phyloP scores from a whole-genome alignment of 2,797 vertebrate species.

The Peromyscus aztecus region DNA sequence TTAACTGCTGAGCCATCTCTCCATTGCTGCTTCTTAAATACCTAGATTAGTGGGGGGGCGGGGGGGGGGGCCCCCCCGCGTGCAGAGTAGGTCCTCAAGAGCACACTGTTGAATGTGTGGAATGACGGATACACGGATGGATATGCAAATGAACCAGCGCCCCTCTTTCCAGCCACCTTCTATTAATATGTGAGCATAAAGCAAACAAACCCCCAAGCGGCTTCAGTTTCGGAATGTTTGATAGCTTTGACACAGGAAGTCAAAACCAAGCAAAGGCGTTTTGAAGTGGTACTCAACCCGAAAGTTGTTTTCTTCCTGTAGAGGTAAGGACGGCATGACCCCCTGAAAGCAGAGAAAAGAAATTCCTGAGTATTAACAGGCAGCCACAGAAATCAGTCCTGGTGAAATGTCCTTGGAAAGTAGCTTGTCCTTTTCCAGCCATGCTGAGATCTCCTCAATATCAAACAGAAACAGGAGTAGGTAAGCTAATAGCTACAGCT shows the following conservation, averaged over 20 bases:
- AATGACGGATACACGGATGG: not conserved
- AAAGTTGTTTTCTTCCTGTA: slow-evolving; percentile 80
- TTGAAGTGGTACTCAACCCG: slow-evolving; percentile 68
- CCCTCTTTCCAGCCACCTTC: not conserved
- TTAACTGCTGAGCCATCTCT: not conserved
- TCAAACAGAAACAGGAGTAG: not conserved
- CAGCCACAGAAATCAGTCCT: slow-evolving; percentile 43
- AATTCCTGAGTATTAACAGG: slow-evolving; percentile 14
- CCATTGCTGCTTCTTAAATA: not conserved
- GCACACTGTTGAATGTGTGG: not conserved
- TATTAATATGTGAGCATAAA: slow-evolving; percentile 19
- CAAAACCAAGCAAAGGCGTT: slow-evolving; percentile 31
- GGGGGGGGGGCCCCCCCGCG: no score
- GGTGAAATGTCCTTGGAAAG: slow-evolving; percentile 25
- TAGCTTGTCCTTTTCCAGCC: not conserved
- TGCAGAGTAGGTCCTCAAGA: not conserved
- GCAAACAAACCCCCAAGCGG: slow-evolving; percentile 33
- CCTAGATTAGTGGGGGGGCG: not conserved
- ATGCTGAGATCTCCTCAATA: not conserved
- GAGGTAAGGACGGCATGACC: slow-evolving; percentile 7
- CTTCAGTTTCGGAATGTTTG: slow-evolving; percentile 41
- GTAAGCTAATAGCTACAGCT: slow-evolving; percentile 5
- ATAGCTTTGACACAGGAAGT: slow-evolving; percentile 76
- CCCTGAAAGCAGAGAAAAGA: slow-evolving; percentile 41
- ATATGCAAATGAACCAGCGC: not conserved